Evolutionary conservation across 53 echinoderm and acorn worm genomes (phyloP).

Genomic region (Henricia sp.): DNA sequence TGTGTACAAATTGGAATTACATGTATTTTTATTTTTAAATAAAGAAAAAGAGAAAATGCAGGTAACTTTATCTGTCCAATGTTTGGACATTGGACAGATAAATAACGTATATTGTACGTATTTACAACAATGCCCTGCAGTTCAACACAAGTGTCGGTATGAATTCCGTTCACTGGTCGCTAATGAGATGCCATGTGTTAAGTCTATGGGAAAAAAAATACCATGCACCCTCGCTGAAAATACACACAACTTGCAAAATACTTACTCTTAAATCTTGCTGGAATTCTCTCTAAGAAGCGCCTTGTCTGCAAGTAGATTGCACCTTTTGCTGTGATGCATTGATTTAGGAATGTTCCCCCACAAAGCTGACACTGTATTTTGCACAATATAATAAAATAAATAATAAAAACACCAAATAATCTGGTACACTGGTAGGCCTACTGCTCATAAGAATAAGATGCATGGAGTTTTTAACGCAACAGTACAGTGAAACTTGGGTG

Average conservation of each 20-base stretch:
- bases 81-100: background rate
- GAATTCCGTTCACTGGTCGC: no score
- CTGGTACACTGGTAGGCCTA: no score
- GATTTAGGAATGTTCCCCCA: background rate
- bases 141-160: no score
- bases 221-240: background rate
- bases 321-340: background rate
- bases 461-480: no score
- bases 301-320: background rate
- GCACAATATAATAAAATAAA: background rate
- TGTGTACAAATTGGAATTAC: no score
- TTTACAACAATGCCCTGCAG: background rate
- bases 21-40: background rate
- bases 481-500: no score
- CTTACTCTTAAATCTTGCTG: conserved; percentile 21
- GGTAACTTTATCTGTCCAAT: no score
- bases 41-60: background rate
- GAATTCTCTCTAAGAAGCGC: background rate
- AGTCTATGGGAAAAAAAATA: no score
- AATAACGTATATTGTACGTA: background rate
- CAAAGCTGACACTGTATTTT: conserved; percentile 16
- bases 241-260: background rate
- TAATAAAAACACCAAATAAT: background rate
- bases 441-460: no score
- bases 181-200: no score